Conservation (phyloP, 2,797 vertebrate genomes). For the Rallus crepitans region DNA sequence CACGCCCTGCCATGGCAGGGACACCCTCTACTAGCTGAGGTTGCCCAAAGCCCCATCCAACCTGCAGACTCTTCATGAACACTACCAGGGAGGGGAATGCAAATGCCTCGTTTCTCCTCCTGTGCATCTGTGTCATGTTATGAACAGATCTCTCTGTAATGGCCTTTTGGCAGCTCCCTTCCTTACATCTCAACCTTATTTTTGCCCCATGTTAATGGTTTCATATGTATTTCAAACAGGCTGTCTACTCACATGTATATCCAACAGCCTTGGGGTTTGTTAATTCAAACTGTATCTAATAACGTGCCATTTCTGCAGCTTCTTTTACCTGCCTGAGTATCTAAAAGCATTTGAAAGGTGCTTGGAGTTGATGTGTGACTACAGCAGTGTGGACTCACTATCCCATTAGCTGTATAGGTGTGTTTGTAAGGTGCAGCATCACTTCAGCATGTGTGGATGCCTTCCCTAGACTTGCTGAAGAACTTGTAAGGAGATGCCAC, state of each 20-base stretch:
- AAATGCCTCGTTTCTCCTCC: background rate
- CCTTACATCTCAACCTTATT: background rate
- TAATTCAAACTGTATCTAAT: background rate
- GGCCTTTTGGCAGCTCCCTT: background rate
- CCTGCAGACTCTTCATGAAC: too few relatives aligned
- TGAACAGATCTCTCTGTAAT: background rate
- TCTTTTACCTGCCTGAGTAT: background rate
- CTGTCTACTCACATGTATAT: background rate
- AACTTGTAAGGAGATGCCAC: background rate
- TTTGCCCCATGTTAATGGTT: background rate
- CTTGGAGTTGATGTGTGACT: background rate
- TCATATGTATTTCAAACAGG: background rate
- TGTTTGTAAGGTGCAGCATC: background rate
- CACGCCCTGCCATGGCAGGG: too few relatives aligned
- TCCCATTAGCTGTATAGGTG: background rate
- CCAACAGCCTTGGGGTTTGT: background rate
- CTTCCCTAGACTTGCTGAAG: background rate
- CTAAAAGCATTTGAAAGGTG: background rate
- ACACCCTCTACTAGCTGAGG: too few relatives aligned
- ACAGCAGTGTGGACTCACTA: background rate
- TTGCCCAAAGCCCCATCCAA: too few relatives aligned
- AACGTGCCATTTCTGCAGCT: background rate
- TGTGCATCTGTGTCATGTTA: background rate
- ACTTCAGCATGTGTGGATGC: fast-evolving
- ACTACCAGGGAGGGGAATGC: background rate